phyloP scores from a whole-genome alignment of 2,113 vertebrate species.

The Myrmophylax atrothorax region DNA sequence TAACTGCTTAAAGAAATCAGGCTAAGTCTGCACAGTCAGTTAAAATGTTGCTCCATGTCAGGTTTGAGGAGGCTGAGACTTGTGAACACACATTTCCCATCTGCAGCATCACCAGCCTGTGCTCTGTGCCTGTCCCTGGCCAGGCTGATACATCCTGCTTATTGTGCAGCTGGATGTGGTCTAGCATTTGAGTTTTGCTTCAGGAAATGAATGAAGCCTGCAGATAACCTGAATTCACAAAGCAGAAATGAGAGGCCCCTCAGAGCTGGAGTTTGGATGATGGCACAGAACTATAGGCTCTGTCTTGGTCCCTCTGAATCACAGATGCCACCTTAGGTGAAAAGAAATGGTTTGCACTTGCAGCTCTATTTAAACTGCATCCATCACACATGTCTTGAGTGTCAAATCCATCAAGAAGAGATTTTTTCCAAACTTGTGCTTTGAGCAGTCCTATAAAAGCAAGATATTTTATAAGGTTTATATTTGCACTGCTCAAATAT shows the following conservation, averaged over 20 bases:
- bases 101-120: background rate
- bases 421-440: background rate
- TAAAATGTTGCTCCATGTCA: background rate
- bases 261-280: background rate
- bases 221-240: background rate
- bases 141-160: background rate
- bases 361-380: background rate
- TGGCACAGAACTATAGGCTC: background rate
- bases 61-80: background rate
- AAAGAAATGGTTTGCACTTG: background rate
- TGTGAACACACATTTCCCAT: background rate
- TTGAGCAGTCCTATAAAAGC: background rate
- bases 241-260: background rate
- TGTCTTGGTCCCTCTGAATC: background rate
- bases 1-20: background rate
- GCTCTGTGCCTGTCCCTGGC: background rate
- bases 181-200: background rate
- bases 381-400: background rate
- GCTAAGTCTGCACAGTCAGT: background rate
- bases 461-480: background rate
- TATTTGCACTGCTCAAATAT: background rate
- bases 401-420: background rate
- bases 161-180: background rate
- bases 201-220: background rate
- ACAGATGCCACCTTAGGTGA: background rate